These are phyloP conservation scores for Tamandua tetradactyla DNA, from an alignment of 2,797 vertebrate species.

Conservation along the genomic window DNA sequence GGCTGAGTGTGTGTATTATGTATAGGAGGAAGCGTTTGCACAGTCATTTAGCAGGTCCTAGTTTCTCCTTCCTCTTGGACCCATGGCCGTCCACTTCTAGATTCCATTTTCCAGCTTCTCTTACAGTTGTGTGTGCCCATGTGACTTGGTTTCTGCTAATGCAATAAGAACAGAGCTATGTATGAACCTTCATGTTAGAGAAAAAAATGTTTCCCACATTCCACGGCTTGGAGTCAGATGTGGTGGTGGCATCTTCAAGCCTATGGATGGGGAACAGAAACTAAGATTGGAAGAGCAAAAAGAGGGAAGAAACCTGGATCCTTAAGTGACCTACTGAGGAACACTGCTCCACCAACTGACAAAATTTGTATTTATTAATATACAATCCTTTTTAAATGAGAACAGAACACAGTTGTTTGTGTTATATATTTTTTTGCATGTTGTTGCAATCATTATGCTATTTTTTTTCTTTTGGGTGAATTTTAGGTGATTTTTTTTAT, in stretches of 20 bases:
- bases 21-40: background rate
- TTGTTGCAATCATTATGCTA: background rate
- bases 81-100: no score
- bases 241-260: background rate
- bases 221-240: background rate
- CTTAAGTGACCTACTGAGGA: background rate
- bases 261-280: background rate
- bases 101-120: background rate
- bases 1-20: background rate
- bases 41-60: background rate
- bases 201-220: background rate
- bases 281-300: background rate
- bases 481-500: background rate
- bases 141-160: background rate
- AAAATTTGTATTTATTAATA: background rate
- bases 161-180: background rate
- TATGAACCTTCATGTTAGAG: background rate
- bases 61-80: background rate
- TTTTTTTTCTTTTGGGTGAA: background rate
- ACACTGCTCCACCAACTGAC: background rate
- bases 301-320: background rate
- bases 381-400: background rate
- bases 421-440: background rate
- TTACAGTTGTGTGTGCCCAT: background rate
- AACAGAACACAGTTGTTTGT: background rate